Conservation (phyloP, 2,113 vertebrate genomes). For the Microcebus tavaratra region DNA sequence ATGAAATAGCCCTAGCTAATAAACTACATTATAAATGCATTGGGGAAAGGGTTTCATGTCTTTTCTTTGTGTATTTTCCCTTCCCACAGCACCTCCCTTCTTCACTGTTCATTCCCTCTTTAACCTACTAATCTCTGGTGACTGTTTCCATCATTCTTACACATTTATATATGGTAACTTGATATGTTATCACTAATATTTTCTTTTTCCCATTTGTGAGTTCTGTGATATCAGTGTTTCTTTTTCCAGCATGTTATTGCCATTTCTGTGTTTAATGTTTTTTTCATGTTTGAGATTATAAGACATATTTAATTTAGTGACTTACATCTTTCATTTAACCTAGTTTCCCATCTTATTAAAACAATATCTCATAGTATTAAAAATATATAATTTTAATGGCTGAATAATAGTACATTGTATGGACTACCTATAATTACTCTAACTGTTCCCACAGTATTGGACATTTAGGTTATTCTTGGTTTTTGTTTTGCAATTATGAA, state of each 20-base stretch:
- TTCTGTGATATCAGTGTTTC: background rate
- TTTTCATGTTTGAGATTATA: constrained; percentile 34
- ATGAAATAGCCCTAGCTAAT: constrained; percentile 20
- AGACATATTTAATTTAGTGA: background rate
- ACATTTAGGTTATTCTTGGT: background rate
- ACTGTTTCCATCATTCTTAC: background rate
- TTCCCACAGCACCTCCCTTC: background rate
- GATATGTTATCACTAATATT: background rate
- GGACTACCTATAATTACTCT: background rate
- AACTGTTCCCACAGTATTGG: background rate
- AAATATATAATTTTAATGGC: constrained; percentile 1
- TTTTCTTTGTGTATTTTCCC: background rate
- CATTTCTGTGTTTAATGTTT: constrained; percentile 33
- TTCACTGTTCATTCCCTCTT: background rate
- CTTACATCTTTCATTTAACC: background rate
- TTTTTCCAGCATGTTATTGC: constrained; percentile 28
- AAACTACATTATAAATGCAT: background rate
- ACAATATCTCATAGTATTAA: background rate
- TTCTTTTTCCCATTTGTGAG: background rate
- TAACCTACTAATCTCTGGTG: constrained; percentile 13
- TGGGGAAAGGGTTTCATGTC: background rate
- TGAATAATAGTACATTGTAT: background rate
- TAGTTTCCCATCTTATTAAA: constrained; percentile 1
- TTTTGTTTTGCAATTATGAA: constrained; percentile 48
- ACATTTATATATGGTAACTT: background rate